These are phyloP conservation scores for Epizoanthus stellaris DNA, from an alignment of 92 coral and sea anemone genomes.

Conservation along the genomic window DNA sequence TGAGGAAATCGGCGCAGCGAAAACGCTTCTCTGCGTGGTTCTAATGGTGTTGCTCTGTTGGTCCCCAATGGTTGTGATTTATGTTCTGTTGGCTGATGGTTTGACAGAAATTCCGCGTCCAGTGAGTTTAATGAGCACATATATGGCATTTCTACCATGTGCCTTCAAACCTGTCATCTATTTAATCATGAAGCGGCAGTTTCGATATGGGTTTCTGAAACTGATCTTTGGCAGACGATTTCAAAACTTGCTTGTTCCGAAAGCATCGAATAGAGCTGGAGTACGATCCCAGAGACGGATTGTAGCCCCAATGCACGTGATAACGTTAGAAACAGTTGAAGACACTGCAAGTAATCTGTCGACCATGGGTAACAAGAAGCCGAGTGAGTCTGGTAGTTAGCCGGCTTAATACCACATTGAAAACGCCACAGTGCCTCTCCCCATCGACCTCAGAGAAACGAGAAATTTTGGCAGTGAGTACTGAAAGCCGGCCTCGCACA, in stretches of 20 bases:
- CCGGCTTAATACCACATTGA: too few relatives aligned
- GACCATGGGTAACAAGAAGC: too few relatives aligned
- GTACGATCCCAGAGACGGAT: neutral
- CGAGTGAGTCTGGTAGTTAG: too few relatives aligned
- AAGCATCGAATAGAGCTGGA: neutral
- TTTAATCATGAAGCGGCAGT: conserved; percentile 59
- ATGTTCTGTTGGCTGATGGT: conserved; percentile 53
- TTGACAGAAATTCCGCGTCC: conserved; percentile 54
- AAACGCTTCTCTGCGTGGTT: conserved; percentile 57
- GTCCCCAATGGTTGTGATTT: conserved; percentile 56
- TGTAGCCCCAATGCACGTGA: neutral
- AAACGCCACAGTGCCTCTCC: too few relatives aligned
- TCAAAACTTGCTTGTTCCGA: neutral
- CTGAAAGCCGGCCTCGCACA: too few relatives aligned
- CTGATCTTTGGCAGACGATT: conserved; percentile 26
- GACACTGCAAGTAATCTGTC: neutral
- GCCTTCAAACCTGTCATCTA: conserved; percentile 66
- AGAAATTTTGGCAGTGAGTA: too few relatives aligned
- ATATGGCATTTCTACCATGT: conserved; percentile 33
- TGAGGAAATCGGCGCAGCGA: conserved; percentile 65
- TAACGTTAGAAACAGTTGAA: neutral
- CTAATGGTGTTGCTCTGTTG: conserved; percentile 62
- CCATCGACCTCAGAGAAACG: too few relatives aligned
- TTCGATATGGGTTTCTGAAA: conserved; percentile 49
- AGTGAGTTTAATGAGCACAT: conserved; percentile 51